Evolutionary conservation across 2,888 invertebrate genomes (phyloP).

Genomic region (Celastrina argiolus): DNA sequence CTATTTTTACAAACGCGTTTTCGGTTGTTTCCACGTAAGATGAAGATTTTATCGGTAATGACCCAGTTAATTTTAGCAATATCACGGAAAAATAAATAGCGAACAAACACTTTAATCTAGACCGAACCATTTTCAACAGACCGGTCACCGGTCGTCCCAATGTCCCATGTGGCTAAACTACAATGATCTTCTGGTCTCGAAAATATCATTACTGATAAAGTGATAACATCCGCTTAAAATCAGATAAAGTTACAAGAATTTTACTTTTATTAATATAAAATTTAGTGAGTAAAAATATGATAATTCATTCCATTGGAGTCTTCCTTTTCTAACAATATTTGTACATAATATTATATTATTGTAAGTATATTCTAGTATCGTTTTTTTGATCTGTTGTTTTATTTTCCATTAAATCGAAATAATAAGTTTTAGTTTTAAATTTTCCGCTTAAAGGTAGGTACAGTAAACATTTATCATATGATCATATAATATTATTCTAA

Average conservation of each 20-base stretch:
- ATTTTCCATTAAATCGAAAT: too few species aligned
- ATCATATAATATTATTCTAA: too few species aligned
- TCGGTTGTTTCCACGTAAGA: not conserved
- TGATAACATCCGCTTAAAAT: slow-evolving; percentile 23
- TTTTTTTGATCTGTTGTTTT: too few species aligned
- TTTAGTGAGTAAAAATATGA: not conserved
- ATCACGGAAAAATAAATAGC: slow-evolving; percentile 41
- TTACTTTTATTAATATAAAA: not conserved
- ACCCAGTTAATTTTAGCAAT: slow-evolving; percentile 26
- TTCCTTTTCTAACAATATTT: too few species aligned
- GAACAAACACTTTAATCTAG: slow-evolving; percentile 49
- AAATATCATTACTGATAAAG: slow-evolving; percentile 36
- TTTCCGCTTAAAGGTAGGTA: too few species aligned
- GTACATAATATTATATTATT: too few species aligned
- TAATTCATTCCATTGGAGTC: too few species aligned
- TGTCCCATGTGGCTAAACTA: slow-evolving; percentile 42
- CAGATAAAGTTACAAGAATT: slow-evolving; percentile 27
- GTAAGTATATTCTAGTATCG: not conserved
- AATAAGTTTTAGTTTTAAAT: too few species aligned
- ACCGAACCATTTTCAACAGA: slow-evolving; percentile 52
- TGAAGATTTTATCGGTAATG: slow-evolving; percentile 1
- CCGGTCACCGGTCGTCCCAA: slow-evolving; percentile 37
- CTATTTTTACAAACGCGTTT: not conserved
- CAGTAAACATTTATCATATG: too few species aligned
- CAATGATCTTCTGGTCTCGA: slow-evolving; percentile 32